These are phyloP conservation scores for Musca domestica DNA, from an alignment of 1,140 invertebrate species.

Conservation along the genomic window DNA sequence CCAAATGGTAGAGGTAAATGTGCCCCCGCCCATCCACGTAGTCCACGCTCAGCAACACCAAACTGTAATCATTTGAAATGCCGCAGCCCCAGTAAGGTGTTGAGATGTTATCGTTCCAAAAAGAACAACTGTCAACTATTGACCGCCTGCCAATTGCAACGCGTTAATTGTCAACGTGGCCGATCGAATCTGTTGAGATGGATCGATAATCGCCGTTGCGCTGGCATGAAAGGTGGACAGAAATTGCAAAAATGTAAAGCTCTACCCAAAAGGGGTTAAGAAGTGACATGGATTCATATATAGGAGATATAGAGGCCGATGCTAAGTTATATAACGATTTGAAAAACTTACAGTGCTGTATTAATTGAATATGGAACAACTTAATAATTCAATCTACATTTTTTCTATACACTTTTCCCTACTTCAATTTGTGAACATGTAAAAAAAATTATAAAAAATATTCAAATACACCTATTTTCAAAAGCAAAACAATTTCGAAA, in stretches of 20 bases:
- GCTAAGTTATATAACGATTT: too few relatives aligned
- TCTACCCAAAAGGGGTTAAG: not conserved
- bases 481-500: too few relatives aligned
- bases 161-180: not conserved
- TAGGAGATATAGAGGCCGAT: too few relatives aligned
- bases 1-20: not conserved
- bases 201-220: not conserved
- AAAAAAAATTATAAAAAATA: too few relatives aligned
- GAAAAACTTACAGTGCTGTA: too few relatives aligned
- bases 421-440: too few relatives aligned
- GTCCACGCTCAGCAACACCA: not conserved
- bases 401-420: too few relatives aligned
- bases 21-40: not conserved
- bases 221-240: not conserved
- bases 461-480: too few relatives aligned
- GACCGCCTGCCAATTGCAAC: not conserved
- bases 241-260: not conserved
- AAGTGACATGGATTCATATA: too few relatives aligned
- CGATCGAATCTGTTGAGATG: not conserved
- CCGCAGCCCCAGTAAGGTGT: not conserved
- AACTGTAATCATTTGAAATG: not conserved
- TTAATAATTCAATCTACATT: too few relatives aligned
- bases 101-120: slow-evolving; percentile 4
- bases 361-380: too few relatives aligned
- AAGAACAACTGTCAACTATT: not conserved